Conservation (phyloP, 2,113 vertebrate genomes). For the Poeciliopsis prolifica region DNA sequence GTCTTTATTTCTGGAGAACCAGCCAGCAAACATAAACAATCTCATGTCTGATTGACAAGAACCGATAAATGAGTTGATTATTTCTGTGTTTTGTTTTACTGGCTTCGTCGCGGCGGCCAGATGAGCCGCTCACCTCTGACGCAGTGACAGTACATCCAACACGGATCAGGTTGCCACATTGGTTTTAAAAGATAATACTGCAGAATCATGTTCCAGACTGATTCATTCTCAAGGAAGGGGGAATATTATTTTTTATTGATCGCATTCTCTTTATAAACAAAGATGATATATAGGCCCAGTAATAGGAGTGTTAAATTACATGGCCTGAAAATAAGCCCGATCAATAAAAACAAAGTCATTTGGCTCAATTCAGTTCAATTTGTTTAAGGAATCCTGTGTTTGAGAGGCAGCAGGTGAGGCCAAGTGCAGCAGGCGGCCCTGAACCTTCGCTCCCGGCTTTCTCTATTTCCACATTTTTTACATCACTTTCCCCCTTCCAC, state of each 20-base stretch:
- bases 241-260: slow-evolving; percentile 62
- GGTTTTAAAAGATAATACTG: slow-evolving; percentile 56
- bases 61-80: neutral
- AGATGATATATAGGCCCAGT: slow-evolving; percentile 66
- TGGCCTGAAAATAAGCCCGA: slow-evolving; percentile 53
- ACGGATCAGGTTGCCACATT: slow-evolving; percentile 39
- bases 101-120: slow-evolving; percentile 19
- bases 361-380: slow-evolving; percentile 58
- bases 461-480: slow-evolving; percentile 55
- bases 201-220: slow-evolving; percentile 49
- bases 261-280: slow-evolving; percentile 63
- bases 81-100: neutral
- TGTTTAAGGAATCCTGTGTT: slow-evolving; percentile 50
- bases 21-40: neutral
- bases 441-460: slow-evolving; percentile 11
- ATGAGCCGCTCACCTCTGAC: slow-evolving; percentile 43
- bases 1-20: slow-evolving; percentile 46
- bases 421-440: slow-evolving; percentile 22
- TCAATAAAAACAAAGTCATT: slow-evolving; percentile 63
- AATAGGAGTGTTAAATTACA: slow-evolving; percentile 64
- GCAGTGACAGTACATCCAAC: slow-evolving; percentile 43
- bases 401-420: slow-evolving; percentile 40
- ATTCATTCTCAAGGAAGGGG: slow-evolving; percentile 58
- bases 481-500: slow-evolving; percentile 47
- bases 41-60: slow-evolving; percentile 13